Evolutionary conservation across 30 jellyfish, hydroid and myxozoan species (phyloP).

Genomic region (Clytia hemisphaerica): DNA sequence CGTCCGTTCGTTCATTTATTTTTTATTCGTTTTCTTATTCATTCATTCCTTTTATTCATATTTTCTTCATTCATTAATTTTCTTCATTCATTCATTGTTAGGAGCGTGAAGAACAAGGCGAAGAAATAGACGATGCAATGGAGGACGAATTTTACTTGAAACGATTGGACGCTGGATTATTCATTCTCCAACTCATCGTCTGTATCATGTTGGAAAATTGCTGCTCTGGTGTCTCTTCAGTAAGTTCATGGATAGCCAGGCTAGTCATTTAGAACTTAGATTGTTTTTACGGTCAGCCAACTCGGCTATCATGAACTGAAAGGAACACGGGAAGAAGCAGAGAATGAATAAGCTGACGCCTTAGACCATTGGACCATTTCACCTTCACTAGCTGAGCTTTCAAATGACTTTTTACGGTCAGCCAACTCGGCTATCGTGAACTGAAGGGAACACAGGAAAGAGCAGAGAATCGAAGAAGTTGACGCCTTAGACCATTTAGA

Average conservation of each 20-base stretch:
- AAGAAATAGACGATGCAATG: conserved; percentile 80
- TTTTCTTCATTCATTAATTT: background rate
- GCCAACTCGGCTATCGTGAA: no score
- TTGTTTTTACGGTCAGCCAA: no score
- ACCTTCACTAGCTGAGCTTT: no score
- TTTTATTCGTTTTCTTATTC: background rate
- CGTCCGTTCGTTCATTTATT: background rate
- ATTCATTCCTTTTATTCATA: background rate
- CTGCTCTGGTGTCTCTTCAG: conserved; percentile 89
- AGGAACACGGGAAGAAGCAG: no score
- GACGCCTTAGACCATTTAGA: no score
- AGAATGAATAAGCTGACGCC: no score
- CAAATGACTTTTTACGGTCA: no score
- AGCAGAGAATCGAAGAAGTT: no score
- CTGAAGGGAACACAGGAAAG: no score
- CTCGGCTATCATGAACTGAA: no score
- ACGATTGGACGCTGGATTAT: conserved; percentile 96
- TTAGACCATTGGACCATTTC: no score
- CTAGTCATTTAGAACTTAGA: no score
- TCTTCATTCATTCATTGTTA: background rate
- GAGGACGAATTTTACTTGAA: conserved; percentile 84
- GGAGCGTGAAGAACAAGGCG: conserved; percentile 92
- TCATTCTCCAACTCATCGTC: conserved; percentile 67
- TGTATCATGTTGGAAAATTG: conserved; percentile 86
- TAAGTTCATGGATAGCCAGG: conserved; percentile 17